Evolutionary conservation across 64 coral and sea anemone genomes (phyloP).

Genomic region (Pachyseris speciosa): DNA sequence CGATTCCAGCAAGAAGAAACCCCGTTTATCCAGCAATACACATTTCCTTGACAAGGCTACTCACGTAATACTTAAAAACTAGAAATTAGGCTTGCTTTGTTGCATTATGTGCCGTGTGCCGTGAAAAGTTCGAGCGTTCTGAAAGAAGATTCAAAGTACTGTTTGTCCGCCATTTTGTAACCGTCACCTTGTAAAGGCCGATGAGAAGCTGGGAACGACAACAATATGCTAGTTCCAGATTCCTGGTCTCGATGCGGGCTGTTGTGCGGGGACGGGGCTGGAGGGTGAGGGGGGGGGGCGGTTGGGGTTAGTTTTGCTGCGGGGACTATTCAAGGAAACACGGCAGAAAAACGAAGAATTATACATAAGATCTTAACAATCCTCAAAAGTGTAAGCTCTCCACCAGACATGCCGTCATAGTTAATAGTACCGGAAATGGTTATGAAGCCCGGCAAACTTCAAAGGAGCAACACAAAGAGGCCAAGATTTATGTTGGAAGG

Average conservation of each 20-base stretch:
- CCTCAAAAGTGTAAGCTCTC: no score
- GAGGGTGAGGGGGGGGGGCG: no score
- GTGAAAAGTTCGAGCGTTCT: neutral
- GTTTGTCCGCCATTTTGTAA: constrained; percentile 17
- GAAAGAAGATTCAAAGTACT: neutral
- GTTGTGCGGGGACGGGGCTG: no score
- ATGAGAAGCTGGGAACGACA: constrained; percentile 2
- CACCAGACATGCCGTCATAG: no score
- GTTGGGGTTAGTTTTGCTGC: no score
- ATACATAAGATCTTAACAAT: no score
- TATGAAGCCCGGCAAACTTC: no score
- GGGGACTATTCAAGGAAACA: no score
- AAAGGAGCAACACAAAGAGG: no score
- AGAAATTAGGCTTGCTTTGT: neutral
- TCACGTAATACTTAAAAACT: neutral
- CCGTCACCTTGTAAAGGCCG: neutral
- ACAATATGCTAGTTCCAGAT: neutral
- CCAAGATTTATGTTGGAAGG: no score
- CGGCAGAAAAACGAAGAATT: no score
- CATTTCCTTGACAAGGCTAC: neutral
- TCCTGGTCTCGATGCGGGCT: neutral
- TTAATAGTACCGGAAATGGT: no score
- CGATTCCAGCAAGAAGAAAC: neutral
- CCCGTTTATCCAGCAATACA: neutral
- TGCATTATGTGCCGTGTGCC: neutral